These are phyloP conservation scores for Phyllopteryx taeniolatus DNA, from an alignment of 2,113 vertebrate genomes.

Conservation along the genomic window DNA sequence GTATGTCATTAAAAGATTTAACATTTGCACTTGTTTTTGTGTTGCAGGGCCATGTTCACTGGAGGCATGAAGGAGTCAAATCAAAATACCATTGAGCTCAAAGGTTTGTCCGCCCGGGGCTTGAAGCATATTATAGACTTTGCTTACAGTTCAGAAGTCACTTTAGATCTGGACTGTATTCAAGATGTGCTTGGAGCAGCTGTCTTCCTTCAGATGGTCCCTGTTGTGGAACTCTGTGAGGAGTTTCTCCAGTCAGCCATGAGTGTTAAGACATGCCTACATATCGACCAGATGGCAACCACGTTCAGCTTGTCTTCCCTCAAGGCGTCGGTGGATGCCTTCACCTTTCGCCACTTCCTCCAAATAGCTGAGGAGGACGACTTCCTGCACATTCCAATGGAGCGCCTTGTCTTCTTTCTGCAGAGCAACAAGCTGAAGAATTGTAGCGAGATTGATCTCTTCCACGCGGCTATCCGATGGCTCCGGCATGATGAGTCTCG, in stretches of 20 bases:
- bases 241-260: slow-evolving; percentile 96
- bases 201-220: slow-evolving; percentile 96
- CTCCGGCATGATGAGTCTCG: slow-evolving; percentile 81
- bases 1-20: not conserved
- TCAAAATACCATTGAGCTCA: slow-evolving; percentile 90
- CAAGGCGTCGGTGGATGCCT: slow-evolving; percentile 90
- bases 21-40: slow-evolving; percentile 11
- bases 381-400: slow-evolving; percentile 91
- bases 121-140: slow-evolving; percentile 96
- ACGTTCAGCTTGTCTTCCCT: slow-evolving; percentile 91
- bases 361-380: slow-evolving; percentile 94
- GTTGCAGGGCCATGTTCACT: slow-evolving; percentile 94
- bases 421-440: slow-evolving; percentile 93
- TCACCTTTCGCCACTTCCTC: slow-evolving; percentile 93
- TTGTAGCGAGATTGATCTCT: slow-evolving; percentile 91
- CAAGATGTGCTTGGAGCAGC: slow-evolving; percentile 96
- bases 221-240: slow-evolving; percentile 93
- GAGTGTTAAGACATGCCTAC: slow-evolving; percentile 95
- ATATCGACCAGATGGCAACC: slow-evolving; percentile 97
- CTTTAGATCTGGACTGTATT: slow-evolving; percentile 92
- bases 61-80: slow-evolving; percentile 93
- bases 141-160: slow-evolving; percentile 93
- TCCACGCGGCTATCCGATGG: slow-evolving; percentile 88
- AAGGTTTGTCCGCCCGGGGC: slow-evolving; percentile 88
- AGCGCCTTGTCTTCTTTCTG: slow-evolving; percentile 93